Base-by-base conservation (phyloP, 1,140 invertebrate genomes). In the Bradynema listronoti region DNA sequence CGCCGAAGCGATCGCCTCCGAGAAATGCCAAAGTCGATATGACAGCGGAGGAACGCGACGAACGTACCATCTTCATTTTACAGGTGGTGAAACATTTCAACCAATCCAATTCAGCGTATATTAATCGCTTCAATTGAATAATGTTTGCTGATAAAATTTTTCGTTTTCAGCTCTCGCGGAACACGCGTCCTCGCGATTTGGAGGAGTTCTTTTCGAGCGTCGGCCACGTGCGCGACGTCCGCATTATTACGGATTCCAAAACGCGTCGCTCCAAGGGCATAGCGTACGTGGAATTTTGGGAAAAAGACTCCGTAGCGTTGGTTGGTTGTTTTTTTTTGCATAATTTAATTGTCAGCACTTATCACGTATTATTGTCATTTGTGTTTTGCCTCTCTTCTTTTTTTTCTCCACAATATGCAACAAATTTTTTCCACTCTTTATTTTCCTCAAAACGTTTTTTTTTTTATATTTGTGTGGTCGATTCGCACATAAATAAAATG, bases 201-300 rank as follows among this genome's bases (percentile, higher is more conserved):
- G 94, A 99, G 82, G 93, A 98, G 80, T 99, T 99, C 79, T 99
- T 99, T 78, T 94, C 90, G 2, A 89, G 90, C 56, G 93, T 98
- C 57, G 95, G 95, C 36, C 95, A 95, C 84, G 93, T 97, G 71
- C 85, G 91, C 70, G 95, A 99, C 84, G 95, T 99, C 7, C 84
- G 92, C 75, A 85, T 99, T 61, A 99, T 99, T 42, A 95, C 91
- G 41, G 97, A 97, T 80, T 97, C 97, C 79, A 96, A 97, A 81
- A 99, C 95, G 0, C 85, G 94, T 69, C 83, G 93, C 66, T 98
- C 96, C 69, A 99, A 99, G 82, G 95, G 95, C 51, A 98, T 99
- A 75, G 89, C 92, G 16, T 99, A 99, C 80, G 91, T 99, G 47
- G 95, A 99, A 81, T 99, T 99, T 79, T 87, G 88, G 76, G 92